Evolutionary conservation across 2,113 vertebrate genomes (phyloP).

Genomic region (Oncorhynchus nerka): DNA sequence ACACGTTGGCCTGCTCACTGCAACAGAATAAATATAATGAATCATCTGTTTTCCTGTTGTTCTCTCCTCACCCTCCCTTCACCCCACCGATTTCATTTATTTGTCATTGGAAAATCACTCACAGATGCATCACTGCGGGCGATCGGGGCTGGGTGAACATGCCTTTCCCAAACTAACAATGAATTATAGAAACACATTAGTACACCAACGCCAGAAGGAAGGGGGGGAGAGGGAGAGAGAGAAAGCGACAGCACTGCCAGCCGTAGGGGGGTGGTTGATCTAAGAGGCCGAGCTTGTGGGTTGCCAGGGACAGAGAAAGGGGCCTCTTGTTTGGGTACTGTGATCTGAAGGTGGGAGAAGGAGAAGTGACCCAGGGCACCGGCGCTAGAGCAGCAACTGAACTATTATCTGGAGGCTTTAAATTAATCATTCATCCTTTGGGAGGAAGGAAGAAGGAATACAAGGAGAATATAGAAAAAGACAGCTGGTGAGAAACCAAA

Average conservation of each 20-base stretch:
- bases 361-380: not conserved
- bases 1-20: not conserved
- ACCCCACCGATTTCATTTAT: slow-evolving; percentile 16
- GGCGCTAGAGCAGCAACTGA: not conserved
- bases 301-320: not conserved
- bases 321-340: not conserved
- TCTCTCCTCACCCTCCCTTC: not conserved
- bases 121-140: slow-evolving; percentile 9
- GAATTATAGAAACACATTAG: slow-evolving; percentile 32
- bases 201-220: not conserved
- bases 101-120: slow-evolving; percentile 17
- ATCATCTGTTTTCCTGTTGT: slow-evolving; percentile 16
- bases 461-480: not conserved
- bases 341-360: not conserved
- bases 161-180: slow-evolving; percentile 13
- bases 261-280: not conserved
- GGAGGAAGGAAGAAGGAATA: not conserved
- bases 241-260: not conserved
- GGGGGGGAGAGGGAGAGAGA: not conserved
- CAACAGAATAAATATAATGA: slow-evolving; percentile 24
- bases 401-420: not conserved
- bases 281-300: not conserved
- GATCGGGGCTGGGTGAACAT: not conserved
- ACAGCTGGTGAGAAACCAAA: not conserved
- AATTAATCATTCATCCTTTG: not conserved